Percentiles rank a stretch among this genome's conserved stretches.
Conservation (phyloP, 2,888 invertebrate genomes). For the Chrysolina americana region DNA sequence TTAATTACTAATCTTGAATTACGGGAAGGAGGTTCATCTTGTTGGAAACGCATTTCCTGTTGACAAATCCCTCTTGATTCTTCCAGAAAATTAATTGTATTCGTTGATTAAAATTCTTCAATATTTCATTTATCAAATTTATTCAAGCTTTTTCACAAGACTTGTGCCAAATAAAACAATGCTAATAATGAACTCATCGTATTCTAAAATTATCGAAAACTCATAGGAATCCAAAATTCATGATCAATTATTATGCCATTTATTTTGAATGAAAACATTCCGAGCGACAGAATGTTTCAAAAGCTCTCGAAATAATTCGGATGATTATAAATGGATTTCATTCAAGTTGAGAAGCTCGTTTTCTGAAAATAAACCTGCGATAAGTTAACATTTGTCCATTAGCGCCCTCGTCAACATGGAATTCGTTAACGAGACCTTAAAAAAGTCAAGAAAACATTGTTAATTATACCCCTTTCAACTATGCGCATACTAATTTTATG, state of each 20-base stretch:
- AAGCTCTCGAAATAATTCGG: background rate
- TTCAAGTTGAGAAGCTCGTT: constrained; percentile 9
- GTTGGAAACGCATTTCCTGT: no score
- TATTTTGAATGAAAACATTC: background rate
- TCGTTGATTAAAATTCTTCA: no score
- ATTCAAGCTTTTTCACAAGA: no score
- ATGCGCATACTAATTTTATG: background rate
- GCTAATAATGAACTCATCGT: no score
- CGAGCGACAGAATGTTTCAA: background rate
- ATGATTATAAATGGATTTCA: background rate
- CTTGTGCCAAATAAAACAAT: no score
- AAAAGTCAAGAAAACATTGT: constrained; percentile 31
- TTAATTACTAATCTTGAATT: no score
- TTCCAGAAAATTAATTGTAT: no score
- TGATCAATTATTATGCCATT: background rate
- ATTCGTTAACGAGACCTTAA: constrained; percentile 24
- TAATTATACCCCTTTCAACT: constrained; percentile 31
- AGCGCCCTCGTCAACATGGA: constrained; percentile 24
- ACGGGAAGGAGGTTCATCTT: no score
- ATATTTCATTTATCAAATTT: no score
- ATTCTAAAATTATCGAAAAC: no score
- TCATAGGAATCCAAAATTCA: no score
- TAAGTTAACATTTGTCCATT: constrained; percentile 23
- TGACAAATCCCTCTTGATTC: no score
- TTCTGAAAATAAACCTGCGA: constrained; percentile 23